These are phyloP conservation scores for Dendropsophus ebraccatus DNA, from an alignment of 2,113 vertebrate genomes.

Conservation along the genomic window DNA sequence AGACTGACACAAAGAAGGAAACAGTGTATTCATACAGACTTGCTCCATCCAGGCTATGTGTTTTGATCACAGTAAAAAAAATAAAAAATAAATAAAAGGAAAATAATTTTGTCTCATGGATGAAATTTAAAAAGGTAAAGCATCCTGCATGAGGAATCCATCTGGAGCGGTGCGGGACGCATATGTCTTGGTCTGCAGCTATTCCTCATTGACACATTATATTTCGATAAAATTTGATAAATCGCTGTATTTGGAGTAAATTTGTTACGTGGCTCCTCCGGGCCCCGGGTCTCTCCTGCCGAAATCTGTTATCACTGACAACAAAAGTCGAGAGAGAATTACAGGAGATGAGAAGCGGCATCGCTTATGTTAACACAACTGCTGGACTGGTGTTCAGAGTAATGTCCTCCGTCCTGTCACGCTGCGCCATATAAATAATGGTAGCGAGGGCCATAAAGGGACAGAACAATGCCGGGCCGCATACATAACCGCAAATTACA, in stretches of 20 bases:
- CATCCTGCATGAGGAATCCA: too few species aligned
- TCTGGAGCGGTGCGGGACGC: background rate
- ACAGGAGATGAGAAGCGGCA: slow-evolving; percentile 10
- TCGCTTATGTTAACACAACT: slow-evolving; percentile 44
- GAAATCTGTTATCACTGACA: slow-evolving; percentile 52
- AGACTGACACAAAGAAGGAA: too few species aligned
- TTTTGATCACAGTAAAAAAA: too few species aligned
- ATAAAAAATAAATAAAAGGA: too few species aligned
- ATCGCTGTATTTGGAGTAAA: background rate
- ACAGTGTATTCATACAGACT: too few species aligned
- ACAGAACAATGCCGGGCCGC: background rate
- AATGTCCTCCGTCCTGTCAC: slow-evolving; percentile 43
- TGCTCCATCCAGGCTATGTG: too few species aligned
- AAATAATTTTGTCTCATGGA: background rate
- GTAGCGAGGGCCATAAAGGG: background rate
- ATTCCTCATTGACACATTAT: slow-evolving; percentile 25
- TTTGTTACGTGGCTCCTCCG: slow-evolving; percentile 14
- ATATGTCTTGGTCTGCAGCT: background rate
- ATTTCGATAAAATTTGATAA: slow-evolving; percentile 36
- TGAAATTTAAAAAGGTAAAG: background rate
- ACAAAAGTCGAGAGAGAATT: slow-evolving; percentile 34
- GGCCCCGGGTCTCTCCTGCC: slow-evolving; percentile 27
- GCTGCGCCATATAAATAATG: background rate
- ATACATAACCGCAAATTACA: slow-evolving; percentile 24
- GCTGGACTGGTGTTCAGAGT: background rate